Percentiles rank a stretch among this genome's conserved stretches.
phyloP scores from a whole-genome alignment of 2,797 vertebrate genomes.

The Myripristis jacobus region DNA sequence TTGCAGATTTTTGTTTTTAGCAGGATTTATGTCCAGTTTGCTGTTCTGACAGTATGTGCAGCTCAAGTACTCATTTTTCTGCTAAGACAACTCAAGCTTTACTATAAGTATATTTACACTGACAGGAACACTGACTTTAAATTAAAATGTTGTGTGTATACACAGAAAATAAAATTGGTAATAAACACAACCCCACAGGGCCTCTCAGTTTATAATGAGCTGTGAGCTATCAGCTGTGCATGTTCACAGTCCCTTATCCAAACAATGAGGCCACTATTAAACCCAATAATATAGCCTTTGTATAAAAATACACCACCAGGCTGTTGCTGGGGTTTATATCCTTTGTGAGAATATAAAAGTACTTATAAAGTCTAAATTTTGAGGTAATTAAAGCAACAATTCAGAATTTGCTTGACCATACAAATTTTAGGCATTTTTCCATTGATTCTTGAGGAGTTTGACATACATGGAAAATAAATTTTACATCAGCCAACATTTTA shows the following conservation, averaged over 20 bases:
- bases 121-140: slow-evolving; percentile 52
- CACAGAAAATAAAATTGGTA: slow-evolving; percentile 65
- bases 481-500: slow-evolving; percentile 3
- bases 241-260: slow-evolving; percentile 46
- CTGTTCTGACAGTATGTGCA: slow-evolving; percentile 29
- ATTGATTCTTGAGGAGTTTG: background rate
- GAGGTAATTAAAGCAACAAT: slow-evolving; percentile 37
- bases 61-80: slow-evolving; percentile 42
- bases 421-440: slow-evolving; percentile 22
- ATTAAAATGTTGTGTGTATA: slow-evolving; percentile 66
- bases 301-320: slow-evolving; percentile 12
- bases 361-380: slow-evolving; percentile 31
- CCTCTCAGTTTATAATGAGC: slow-evolving; percentile 61
- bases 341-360: slow-evolving; percentile 61
- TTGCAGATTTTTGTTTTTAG: slow-evolving; percentile 52
- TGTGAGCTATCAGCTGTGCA: slow-evolving; percentile 33
- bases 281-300: slow-evolving; percentile 42
- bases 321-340: slow-evolving; percentile 39
- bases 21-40: slow-evolving; percentile 59
- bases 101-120: slow-evolving; percentile 47
- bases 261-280: slow-evolving; percentile 70
- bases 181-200: slow-evolving; percentile 61
- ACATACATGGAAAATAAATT: slow-evolving; percentile 6
- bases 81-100: slow-evolving; percentile 24
- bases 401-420: slow-evolving; percentile 41